These are phyloP conservation scores for Arenaria interpres DNA, from an alignment of 2,113 vertebrate genomes.

Conservation along the genomic window DNA sequence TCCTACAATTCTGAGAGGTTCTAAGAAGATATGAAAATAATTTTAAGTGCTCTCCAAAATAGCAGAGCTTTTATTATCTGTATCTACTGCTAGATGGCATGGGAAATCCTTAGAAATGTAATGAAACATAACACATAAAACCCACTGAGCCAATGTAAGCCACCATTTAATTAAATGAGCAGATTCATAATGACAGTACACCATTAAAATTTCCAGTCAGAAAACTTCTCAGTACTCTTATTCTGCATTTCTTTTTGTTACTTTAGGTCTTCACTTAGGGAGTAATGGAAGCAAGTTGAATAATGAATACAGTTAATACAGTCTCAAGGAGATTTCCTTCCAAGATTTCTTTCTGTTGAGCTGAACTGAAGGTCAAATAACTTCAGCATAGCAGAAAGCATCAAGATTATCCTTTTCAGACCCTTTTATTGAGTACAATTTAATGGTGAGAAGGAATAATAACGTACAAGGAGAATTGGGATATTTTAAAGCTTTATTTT, in stretches of 20 bases:
- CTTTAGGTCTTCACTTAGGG: conserved; percentile 19
- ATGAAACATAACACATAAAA: conserved; percentile 30
- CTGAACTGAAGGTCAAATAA: conserved; percentile 37
- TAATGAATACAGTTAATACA: conserved; percentile 42
- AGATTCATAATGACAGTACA: neutral
- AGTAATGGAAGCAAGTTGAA: neutral
- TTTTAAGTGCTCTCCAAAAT: neutral
- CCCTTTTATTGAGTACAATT: neutral
- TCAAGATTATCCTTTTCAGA: neutral
- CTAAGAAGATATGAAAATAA: neutral
- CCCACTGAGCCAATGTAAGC: neutral
- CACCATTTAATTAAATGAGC: conserved; percentile 8
- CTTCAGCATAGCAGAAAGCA: neutral
- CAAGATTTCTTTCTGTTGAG: conserved; percentile 8
- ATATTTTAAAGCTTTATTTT: conserved; percentile 14
- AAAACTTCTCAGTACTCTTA: neutral
- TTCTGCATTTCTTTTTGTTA: conserved; percentile 11
- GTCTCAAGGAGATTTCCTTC: neutral
- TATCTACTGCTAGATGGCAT: neutral
- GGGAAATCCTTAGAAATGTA: conserved; percentile 24
- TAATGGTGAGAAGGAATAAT: conserved; percentile 2
- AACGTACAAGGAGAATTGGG: neutral
- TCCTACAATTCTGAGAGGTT: neutral
- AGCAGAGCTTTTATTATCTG: neutral
- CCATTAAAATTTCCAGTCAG: conserved; percentile 14